These are phyloP conservation scores for Ischnura elegans DNA, from an alignment of 2,888 invertebrate species.

Conservation along the genomic window DNA sequence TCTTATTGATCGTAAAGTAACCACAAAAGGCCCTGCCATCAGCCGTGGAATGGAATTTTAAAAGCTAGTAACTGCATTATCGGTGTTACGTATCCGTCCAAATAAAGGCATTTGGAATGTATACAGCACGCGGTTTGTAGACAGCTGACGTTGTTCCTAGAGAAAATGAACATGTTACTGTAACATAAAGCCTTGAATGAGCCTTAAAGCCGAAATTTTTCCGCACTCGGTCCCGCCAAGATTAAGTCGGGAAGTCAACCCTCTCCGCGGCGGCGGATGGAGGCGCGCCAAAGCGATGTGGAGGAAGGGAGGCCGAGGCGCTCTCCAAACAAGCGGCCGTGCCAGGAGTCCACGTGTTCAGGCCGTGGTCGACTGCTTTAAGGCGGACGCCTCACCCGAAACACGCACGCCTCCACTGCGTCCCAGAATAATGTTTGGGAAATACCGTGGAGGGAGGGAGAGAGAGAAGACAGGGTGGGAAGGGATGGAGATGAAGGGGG, in stretches of 20 bases:
- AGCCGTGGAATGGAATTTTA: too few species aligned
- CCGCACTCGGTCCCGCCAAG: background rate
- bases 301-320: background rate
- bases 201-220: background rate
- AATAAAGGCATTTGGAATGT: too few species aligned
- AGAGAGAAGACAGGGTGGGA: background rate
- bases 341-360: conserved; percentile 54
- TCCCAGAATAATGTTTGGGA: conserved; percentile 65
- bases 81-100: too few species aligned
- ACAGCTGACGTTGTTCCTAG: too few species aligned
- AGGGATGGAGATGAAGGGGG: background rate
- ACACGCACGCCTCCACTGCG: background rate
- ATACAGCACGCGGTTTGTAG: too few species aligned
- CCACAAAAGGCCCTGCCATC: too few species aligned
- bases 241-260: background rate
- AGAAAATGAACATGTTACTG: too few species aligned
- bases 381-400: conserved; percentile 24
- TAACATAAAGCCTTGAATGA: too few species aligned
- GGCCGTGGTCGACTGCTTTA: conserved; percentile 25
- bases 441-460: conserved; percentile 45
- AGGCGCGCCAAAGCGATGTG: conserved; percentile 9
- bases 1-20: too few species aligned
- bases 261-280: conserved; percentile 7
- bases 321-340: conserved; percentile 8
- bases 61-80: too few species aligned